Percentiles rank a stretch among this genome's conserved stretches.
Evolutionary conservation across 2,888 invertebrate genomes (phyloP).

Genomic region (Phania funesta): DNA sequence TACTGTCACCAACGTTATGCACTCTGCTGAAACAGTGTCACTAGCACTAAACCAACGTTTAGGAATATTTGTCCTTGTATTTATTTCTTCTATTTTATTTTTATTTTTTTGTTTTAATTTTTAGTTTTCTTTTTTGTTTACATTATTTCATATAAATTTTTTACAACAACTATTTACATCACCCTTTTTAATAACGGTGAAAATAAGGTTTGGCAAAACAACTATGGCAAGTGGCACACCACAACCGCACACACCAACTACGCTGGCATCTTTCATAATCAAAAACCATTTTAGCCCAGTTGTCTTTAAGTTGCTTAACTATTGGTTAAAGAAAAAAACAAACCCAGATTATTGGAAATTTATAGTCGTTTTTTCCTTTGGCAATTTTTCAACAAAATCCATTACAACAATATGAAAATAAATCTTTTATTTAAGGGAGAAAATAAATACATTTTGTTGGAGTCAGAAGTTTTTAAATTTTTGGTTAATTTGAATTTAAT

Average conservation of each 20-base stretch:
- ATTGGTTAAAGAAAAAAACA: not conserved
- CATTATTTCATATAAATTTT: not conserved
- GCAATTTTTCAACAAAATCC: conserved; percentile 14
- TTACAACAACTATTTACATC: not conserved
- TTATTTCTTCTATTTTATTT: not conserved
- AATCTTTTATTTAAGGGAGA: not conserved
- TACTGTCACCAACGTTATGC: not conserved
- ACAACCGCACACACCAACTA: conserved; percentile 3
- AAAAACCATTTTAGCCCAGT: not conserved
- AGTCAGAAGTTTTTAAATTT: no score
- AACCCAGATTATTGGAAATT: not conserved
- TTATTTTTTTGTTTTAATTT: not conserved
- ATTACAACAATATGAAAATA: not conserved
- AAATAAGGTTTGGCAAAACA: conserved; percentile 29
- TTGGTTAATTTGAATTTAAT: not conserved
- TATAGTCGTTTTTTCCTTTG: not conserved
- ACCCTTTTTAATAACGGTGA: not conserved
- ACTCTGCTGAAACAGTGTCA: not conserved
- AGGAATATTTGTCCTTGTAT: conserved; percentile 41
- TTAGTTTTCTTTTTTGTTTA: not conserved
- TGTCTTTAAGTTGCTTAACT: conserved; percentile 27
- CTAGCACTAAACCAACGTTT: not conserved
- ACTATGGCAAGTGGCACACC: not conserved
- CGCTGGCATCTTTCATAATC: conserved; percentile 28
- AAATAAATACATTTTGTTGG: no score